Evolutionary conservation across 2,113 vertebrate genomes (phyloP).

Genomic region (Rhinopomastus cyanomelas): DNA sequence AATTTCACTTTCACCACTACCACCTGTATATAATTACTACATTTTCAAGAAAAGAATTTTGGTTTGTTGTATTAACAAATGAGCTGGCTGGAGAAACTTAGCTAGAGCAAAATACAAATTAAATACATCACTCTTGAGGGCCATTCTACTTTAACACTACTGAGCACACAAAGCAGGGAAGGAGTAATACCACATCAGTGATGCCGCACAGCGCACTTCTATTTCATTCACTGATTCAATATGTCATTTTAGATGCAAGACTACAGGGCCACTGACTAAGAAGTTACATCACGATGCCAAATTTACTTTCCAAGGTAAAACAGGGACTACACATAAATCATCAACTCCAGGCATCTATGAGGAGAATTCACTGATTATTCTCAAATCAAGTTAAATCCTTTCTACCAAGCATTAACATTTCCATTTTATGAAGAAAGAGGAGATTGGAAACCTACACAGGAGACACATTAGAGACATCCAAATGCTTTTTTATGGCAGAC

Average conservation of each 20-base stretch:
- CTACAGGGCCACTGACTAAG: not conserved
- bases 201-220: not conserved
- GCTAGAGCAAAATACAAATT: not conserved
- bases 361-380: not conserved
- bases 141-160: not conserved
- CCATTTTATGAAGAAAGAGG: not conserved
- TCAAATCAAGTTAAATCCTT: not conserved
- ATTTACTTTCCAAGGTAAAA: not conserved
- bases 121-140: not conserved
- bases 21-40: not conserved
- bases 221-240: not conserved
- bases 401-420: not conserved
- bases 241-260: not conserved
- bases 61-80: not conserved
- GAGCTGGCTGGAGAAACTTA: not conserved
- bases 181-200: not conserved
- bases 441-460: not conserved
- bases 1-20: not conserved
- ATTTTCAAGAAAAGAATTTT: not conserved
- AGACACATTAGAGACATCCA: not conserved
- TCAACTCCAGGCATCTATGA: not conserved
- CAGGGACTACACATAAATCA: not conserved
- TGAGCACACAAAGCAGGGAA: not conserved
- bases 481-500: not conserved
- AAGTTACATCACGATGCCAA: not conserved